These are phyloP conservation scores for Cotesia congregata DNA, from an alignment of 2,888 invertebrate genomes.

Conservation along the genomic window DNA sequence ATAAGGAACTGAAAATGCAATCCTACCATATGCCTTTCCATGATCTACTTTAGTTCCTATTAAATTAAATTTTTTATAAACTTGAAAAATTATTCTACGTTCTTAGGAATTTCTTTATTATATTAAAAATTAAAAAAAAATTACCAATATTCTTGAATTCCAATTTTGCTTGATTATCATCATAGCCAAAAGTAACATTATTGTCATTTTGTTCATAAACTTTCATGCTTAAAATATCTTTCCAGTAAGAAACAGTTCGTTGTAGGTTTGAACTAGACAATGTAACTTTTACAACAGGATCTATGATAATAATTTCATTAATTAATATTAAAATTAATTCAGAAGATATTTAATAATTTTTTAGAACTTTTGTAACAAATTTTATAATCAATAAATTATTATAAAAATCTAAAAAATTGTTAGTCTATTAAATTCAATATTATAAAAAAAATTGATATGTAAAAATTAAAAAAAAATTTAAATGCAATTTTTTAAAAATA, in stretches of 20 bases:
- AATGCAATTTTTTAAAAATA: no score
- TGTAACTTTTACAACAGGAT: constrained; percentile 86
- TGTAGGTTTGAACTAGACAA: constrained; percentile 83
- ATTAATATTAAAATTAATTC: no score
- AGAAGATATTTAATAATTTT: no score
- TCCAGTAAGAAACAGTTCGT: constrained; percentile 88
- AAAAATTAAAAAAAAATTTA: no score
- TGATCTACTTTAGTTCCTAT: constrained; percentile 80
- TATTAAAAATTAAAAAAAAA: background rate
- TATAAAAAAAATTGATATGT: no score
- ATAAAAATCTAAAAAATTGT: no score
- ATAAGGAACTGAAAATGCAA: constrained; percentile 92
- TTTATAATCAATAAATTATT: no score
- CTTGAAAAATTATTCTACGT: constrained; percentile 24
- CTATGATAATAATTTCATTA: constrained; percentile 66
- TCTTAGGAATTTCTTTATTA: constrained; percentile 26
- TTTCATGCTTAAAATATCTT: constrained; percentile 81
- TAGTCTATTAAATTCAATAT: no score
- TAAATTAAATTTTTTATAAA: constrained; percentile 18
- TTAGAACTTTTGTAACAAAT: no score
- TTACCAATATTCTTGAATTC: constrained; percentile 82
- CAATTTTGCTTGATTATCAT: constrained; percentile 81
- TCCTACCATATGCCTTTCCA: constrained; percentile 93
- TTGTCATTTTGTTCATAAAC: constrained; percentile 77
- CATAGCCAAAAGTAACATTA: constrained; percentile 79